Evolutionary conservation across 1,140 invertebrate species (phyloP), one percentile per base, ranked within the genome.

Genomic region (Myzus persicae): DNA sequence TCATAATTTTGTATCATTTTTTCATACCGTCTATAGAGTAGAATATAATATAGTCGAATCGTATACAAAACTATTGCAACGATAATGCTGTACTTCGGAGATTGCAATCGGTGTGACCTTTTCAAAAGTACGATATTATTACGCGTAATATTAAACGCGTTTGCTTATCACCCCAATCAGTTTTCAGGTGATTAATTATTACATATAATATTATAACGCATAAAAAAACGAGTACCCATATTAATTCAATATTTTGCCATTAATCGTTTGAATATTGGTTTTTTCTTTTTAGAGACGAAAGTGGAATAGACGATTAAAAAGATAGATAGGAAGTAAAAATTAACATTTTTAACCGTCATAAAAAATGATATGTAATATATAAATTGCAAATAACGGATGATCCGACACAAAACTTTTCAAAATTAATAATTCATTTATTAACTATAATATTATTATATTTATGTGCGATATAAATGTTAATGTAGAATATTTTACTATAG

Each of bases 371-470:
- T 76, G 11, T 76, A n/a, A 20, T 76, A n/a, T 14, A 67, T 76
- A 76, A 6, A 6, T 76, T 76, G n/a, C 11, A 76, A 76, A n/a
- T 76, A 76, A 76, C 59, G 59, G 14, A 36, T 5, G n/a, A n/a
- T 76, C 11, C 31, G 31, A n/a, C 4, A 4, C 31, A 76, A 11
- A 18, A n/a, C 31, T 76, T 76, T 76, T 76, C 14, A n/a, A 76
- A 76, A 36, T 76, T 76, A 76, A 76, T n/a, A 76, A 76, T 76
- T 76, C 31, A n/a, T n/a, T 76, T 76, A n/a, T 76, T n/a, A 76
- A 51, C 48, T 51, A 51, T 51, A 51, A 51, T 6, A 51, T 51
- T 31, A 59, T 59, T 18, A 67, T n/a, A 18, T n/a, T 76, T n/a
- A n/a, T 76, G 4, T 76, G 14, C 4, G n/a, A 18, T 76, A 76